phyloP scores from a whole-genome alignment of 2,113 vertebrate species.

The Passer domesticus region DNA sequence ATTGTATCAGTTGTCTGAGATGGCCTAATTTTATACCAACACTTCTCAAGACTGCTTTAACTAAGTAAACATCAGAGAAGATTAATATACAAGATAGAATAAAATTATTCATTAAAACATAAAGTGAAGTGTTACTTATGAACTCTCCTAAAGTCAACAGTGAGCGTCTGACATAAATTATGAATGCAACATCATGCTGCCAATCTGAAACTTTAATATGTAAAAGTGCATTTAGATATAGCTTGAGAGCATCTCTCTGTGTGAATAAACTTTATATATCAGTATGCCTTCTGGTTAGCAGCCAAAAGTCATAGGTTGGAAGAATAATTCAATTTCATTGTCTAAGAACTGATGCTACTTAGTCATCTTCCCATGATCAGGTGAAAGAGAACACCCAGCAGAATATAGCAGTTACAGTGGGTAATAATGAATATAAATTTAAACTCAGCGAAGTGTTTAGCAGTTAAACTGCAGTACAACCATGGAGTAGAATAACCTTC shows the following conservation, averaged over 20 bases:
- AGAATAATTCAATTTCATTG: constrained; percentile 16
- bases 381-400: not conserved
- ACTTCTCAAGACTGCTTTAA: not conserved
- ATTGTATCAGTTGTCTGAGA: not conserved
- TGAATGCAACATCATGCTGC: not conserved
- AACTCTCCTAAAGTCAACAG: not conserved
- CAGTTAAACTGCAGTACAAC: not conserved
- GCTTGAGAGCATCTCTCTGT: not conserved
- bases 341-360: not conserved
- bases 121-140: not conserved
- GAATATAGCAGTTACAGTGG: not conserved
- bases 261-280: not conserved
- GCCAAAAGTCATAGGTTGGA: not conserved
- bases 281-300: not conserved
- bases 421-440: constrained; percentile 15
- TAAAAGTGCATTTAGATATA: not conserved
- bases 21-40: not conserved
- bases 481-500: not conserved
- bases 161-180: not conserved
- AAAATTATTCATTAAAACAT: not conserved
- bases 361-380: constrained; percentile 1
- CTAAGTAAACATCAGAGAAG: not conserved
- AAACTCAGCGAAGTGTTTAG: not conserved
- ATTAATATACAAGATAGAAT: not conserved
- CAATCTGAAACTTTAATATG: not conserved